Evolutionary conservation across 2,113 vertebrate species (phyloP), one percentile per base, ranked within the genome.

Genomic region (Cygnus buccinator): DNA sequence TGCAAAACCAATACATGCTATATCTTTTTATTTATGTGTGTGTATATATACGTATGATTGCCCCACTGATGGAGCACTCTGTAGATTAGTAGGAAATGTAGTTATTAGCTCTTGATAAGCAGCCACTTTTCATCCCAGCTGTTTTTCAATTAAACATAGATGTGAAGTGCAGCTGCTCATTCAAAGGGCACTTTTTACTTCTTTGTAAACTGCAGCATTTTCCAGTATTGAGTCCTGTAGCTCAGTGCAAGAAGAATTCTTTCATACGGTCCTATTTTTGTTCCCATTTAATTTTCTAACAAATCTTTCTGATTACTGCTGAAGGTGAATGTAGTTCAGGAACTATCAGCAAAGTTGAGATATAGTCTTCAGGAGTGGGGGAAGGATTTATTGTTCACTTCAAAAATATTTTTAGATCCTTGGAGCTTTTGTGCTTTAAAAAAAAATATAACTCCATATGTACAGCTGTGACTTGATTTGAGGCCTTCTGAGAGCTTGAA

Each of bases 111-210:
- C 92, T 83, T 84, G 85, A 88, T 76, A 62, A 93, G 65, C 85
- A 93, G 83, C 57, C 29, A 18, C 88, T 90, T 88, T 58, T 39
- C 88, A 77, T 87, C 79, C 94, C 93, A 94, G 92, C 85, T 97
- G 92, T 63, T 95, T 95, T 92, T 93, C 76, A 93, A 90, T 94
- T 86, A 89, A 96, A 39, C 75, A 33, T 29, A 35, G 54, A 72
- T 81, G 79, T 54, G 68, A 63, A 92, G 76, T 72, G 88, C 90
- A 96, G 94, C 90, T 96, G 85, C 25, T 93, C 65, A 11, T 81
- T 92, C 94, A 82, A 88, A 86, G 48, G 46, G 18, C 35, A 1
- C 11, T 61, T 81, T 68, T 46, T 21, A 21, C 25, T 88, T 20
- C 76, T 35, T 50, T 52, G 23, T 55, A 15, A 39, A 88, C 54